Conservation (phyloP, 2,113 vertebrate genomes). For the Martes martes region DNA sequence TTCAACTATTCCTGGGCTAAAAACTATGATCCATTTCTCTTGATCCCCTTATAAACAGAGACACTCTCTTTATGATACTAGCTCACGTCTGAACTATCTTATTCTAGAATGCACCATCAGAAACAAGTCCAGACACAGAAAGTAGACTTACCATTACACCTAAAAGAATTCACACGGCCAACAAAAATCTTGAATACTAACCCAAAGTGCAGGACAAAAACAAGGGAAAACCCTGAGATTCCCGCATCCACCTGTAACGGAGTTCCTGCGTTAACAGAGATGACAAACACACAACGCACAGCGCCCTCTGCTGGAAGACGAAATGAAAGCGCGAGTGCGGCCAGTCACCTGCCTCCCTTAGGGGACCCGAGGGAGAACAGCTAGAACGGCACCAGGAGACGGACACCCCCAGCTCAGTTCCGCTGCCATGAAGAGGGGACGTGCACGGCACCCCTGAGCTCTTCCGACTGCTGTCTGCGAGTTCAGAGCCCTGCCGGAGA, state of each 20-base stretch:
- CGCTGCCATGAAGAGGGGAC: rapidly evolving
- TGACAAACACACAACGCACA: background rate
- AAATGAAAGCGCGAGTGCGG: background rate
- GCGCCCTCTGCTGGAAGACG: conserved; percentile 37
- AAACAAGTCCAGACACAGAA: background rate
- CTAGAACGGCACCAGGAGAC: rapidly evolving
- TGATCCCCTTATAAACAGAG: background rate
- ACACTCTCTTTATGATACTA: too few relatives aligned
- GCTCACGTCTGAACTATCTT: background rate
- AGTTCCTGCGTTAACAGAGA: background rate
- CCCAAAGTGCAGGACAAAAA: background rate
- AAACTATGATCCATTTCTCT: background rate
- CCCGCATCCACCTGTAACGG: background rate
- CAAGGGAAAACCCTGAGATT: background rate
- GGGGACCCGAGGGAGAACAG: background rate
- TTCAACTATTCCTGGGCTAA: background rate
- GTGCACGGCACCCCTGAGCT: rapidly evolving
- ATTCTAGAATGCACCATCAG: background rate
- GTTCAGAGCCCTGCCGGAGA: background rate
- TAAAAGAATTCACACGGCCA: background rate
- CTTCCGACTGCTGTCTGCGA: rapidly evolving
- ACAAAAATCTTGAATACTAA: background rate
- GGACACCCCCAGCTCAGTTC: rapidly evolving
- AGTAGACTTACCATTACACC: background rate
- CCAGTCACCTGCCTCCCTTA: background rate